These are phyloP conservation scores for Orgyia antiqua DNA, from an alignment of 2,888 invertebrate genomes.

Conservation along the genomic window DNA sequence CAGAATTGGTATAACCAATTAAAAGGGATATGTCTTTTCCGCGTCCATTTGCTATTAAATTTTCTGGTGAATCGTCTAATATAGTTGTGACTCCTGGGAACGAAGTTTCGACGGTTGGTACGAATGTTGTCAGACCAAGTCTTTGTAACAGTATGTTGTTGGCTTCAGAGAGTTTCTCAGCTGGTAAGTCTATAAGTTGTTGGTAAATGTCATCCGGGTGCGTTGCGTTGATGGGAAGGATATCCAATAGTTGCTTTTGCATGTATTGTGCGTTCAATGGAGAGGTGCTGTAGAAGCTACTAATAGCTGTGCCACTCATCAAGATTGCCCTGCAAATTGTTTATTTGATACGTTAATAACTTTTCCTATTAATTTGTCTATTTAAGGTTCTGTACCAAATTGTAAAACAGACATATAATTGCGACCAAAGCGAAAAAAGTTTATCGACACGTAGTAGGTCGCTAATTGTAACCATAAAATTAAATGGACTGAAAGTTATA, in stretches of 20 bases:
- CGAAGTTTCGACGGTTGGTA: constrained; percentile 51
- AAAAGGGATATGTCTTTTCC: constrained; percentile 52
- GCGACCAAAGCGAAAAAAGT: too few relatives aligned
- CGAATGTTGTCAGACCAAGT: constrained; percentile 46
- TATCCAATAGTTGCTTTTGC: constrained; percentile 37
- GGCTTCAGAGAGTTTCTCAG: constrained; percentile 45
- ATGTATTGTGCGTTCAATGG: constrained; percentile 42
- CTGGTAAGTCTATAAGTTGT: constrained; percentile 41
- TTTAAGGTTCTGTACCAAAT: neutral
- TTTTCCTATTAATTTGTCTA: neutral
- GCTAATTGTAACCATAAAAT: too few relatives aligned
- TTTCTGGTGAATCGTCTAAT: constrained; percentile 52
- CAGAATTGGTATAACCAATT: constrained; percentile 51
- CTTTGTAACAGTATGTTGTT: constrained; percentile 39
- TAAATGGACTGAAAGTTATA: too few relatives aligned
- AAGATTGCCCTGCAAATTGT: constrained; percentile 49
- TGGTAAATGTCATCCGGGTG: constrained; percentile 44
- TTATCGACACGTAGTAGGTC: too few relatives aligned
- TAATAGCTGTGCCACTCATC: constrained; percentile 54
- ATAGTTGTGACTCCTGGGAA: constrained; percentile 48
- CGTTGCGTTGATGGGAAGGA: constrained; percentile 61
- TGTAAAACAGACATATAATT: too few relatives aligned
- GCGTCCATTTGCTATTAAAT: constrained; percentile 39
- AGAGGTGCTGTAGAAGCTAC: constrained; percentile 44
- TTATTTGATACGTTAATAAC: constrained; percentile 2